phyloP scores from a whole-genome alignment of 2,797 vertebrate species.

The Lepilemur septentrionalis region DNA sequence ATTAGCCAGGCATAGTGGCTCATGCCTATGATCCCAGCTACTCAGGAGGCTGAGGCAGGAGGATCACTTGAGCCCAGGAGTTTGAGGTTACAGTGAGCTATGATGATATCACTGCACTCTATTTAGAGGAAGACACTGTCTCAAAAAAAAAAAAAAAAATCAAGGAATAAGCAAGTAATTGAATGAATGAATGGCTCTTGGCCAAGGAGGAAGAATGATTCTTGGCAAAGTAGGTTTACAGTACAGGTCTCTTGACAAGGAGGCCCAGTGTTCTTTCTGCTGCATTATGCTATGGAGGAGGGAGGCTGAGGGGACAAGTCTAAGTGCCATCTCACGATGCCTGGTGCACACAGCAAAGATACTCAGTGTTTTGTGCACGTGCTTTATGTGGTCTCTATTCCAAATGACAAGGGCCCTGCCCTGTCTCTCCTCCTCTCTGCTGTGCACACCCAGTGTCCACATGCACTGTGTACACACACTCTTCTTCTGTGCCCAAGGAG shows the following conservation, averaged over 20 bases:
- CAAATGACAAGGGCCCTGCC: background rate
- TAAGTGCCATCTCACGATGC: background rate
- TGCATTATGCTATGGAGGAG: background rate
- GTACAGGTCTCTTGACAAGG: background rate
- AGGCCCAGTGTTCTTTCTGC: background rate
- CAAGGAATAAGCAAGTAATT: background rate
- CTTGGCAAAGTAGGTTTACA: background rate
- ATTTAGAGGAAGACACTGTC: background rate
- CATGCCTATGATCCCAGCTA: background rate
- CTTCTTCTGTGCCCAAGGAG: background rate
- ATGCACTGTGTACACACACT: fast-evolving
- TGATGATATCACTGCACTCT: background rate
- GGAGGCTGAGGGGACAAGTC: background rate
- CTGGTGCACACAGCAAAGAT: too few species aligned
- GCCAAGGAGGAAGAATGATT: background rate
- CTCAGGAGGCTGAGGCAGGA: background rate
- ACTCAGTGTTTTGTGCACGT: background rate
- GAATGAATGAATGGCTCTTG: background rate
- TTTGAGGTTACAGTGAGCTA: background rate
- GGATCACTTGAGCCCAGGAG: background rate
- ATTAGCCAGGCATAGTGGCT: background rate
- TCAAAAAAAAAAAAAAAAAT: background rate
- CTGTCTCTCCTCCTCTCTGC: background rate
- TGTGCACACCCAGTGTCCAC: fast-evolving
- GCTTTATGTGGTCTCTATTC: background rate